Evolutionary conservation across 2,888 invertebrate genomes (phyloP), one percentile per base, ranked within the genome.

Genomic region (Drosophila melanosoma): DNA sequence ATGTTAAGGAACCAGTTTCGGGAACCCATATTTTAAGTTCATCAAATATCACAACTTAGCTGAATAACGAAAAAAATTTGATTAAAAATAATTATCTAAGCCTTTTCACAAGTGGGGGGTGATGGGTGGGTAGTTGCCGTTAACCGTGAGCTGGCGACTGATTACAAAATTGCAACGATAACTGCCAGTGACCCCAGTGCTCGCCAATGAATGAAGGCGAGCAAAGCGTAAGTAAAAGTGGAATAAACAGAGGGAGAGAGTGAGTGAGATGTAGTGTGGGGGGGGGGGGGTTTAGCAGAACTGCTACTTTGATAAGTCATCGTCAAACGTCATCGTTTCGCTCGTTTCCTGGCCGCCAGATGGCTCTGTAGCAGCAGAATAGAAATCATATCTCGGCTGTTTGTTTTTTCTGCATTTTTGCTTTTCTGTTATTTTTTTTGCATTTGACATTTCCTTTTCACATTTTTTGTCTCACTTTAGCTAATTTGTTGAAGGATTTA

Each of bases 101-200:
- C 1, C 1, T 12, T 7, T 45, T 1, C 7, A 7, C 42, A 20
- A 7, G n/a, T n/a, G n/a, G n/a, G n/a, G n/a, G 5, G 20, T 17
- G 40, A 10, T 8, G 7, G 10, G 40, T 38, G 51, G 29, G 48
- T 45, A 20, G 68, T 40, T 64, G 67, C 60, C 64, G 83, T 86
- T 91, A 91, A 91, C 90, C 90, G 91, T 91, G 90, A 91, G 86
- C 75, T 74, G 72, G 58, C 87, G 82, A 87, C 91, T 91, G 90
- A 91, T 91, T 91, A 91, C 91, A 91, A 91, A 91, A 91, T 89
- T 91, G 90, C 90, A 83, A 78, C 89, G 91, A 91, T 91, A 91
- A 91, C 90, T 91, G 90, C 91, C 90, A 91, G 77, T 91, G 90
- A 91, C 91, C 90, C 83, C 87, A 72, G 15, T 54, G 29, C 60